Conservation (phyloP, 2,888 invertebrate species). For the Pristionchus mayeri region DNA sequence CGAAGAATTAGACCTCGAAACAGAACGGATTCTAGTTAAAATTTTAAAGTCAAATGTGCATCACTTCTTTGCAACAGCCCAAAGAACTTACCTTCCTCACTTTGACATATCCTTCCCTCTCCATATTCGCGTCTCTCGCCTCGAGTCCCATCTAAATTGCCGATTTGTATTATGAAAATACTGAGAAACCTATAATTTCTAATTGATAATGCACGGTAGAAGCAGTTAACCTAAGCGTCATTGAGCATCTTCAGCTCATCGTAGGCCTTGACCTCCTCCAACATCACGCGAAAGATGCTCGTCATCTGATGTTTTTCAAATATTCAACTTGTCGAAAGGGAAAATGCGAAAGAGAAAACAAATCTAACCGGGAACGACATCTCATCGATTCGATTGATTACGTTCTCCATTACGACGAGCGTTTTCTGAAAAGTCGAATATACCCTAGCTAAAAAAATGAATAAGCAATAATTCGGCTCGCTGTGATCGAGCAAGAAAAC, state of each 20-base stretch:
- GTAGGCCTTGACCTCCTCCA: not conserved
- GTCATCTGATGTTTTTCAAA: too few species aligned
- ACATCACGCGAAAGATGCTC: not conserved
- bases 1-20: too few species aligned
- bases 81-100: conserved; percentile 57
- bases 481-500: too few species aligned
- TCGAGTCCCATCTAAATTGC: not conserved
- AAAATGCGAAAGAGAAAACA: not conserved
- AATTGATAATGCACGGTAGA: too few species aligned
- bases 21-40: too few species aligned
- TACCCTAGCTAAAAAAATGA: not conserved
- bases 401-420: not conserved
- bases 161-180: too few species aligned
- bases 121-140: conserved; percentile 44
- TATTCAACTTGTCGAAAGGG: not conserved
- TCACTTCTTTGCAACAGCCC: not conserved
- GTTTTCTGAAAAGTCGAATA: conserved; percentile 17
- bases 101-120: conserved; percentile 58
- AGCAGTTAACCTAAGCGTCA: not conserved
- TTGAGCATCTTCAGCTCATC: not conserved
- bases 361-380: conserved; percentile 5
- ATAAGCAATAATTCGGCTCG: not conserved
- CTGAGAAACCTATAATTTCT: too few species aligned
- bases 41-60: too few species aligned
- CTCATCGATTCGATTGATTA: conserved; percentile 45